Percentiles rank a stretch among this genome's conserved stretches.
phyloP scores from a whole-genome alignment of 2,797 vertebrate species.

The Chelmon rostratus region DNA sequence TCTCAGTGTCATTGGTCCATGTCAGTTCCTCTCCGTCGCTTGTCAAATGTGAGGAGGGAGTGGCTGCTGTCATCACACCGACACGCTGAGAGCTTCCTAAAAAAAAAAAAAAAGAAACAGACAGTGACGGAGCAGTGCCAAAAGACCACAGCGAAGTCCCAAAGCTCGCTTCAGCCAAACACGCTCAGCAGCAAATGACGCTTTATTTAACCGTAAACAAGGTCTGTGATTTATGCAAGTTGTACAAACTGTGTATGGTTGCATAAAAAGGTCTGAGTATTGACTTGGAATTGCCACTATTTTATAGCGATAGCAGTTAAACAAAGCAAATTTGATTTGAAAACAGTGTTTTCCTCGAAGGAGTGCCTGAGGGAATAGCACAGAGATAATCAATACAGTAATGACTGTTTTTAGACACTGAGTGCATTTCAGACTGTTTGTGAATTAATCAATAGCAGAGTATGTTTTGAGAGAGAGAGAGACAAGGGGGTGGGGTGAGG shows the following conservation, averaged over 20 bases:
- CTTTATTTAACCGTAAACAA: constrained; percentile 24
- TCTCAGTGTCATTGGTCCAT: constrained; percentile 65
- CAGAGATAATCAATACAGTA: constrained; percentile 73
- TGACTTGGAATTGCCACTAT: constrained; percentile 1
- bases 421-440: constrained; percentile 64
- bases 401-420: constrained; percentile 70
- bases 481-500: constrained; percentile 44
- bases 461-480: constrained; percentile 53
- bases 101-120: constrained; percentile 17
- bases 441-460: constrained; percentile 75
- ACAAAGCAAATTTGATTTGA: constrained; percentile 51
- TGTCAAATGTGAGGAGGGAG: constrained; percentile 65
- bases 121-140: constrained; percentile 42
- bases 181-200: neutral
- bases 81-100: constrained; percentile 32
- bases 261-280: constrained; percentile 26
- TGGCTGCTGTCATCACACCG: constrained; percentile 65
- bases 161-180: constrained; percentile 19
- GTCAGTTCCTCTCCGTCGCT: constrained; percentile 63
- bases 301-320: constrained; percentile 28
- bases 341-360: constrained; percentile 64
- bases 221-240: constrained; percentile 18
- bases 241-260: neutral
- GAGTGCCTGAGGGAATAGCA: constrained; percentile 58
- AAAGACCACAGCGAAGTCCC: constrained; percentile 25